Percentiles rank a stretch among this genome's conserved stretches.
Conservation (phyloP, 2,797 vertebrate species). For the Anolis apletophallus region DNA sequence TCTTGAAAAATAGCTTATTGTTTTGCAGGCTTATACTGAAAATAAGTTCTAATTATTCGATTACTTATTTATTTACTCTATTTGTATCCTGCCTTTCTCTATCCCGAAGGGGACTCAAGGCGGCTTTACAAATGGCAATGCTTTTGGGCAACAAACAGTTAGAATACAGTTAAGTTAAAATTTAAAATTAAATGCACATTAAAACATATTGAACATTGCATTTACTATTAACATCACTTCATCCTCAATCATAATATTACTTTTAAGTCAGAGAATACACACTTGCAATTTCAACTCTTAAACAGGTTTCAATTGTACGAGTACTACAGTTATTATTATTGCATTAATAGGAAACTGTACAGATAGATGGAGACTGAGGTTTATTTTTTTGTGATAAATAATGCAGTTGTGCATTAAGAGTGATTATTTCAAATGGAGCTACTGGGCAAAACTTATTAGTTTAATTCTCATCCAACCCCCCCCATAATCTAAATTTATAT, state of each 20-base stretch:
- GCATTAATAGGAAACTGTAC: slow-evolving; percentile 4
- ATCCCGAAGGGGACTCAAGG: too few relatives aligned
- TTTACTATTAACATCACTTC: too few relatives aligned
- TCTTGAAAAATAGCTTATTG: slow-evolving; percentile 30
- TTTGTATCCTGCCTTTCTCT: too few relatives aligned
- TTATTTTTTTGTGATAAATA: neutral
- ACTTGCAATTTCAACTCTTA: neutral
- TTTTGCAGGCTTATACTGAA: neutral
- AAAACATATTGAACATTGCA: too few relatives aligned
- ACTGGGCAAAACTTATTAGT: slow-evolving; percentile 16
- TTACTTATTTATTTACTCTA: neutral
- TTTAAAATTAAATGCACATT: too few relatives aligned
- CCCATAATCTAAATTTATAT: neutral
- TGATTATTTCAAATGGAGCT: neutral
- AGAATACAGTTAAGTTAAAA: too few relatives aligned
- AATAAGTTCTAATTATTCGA: neutral
- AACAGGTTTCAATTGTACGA: neutral
- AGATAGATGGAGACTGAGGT: slow-evolving; percentile 29
- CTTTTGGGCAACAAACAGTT: too few relatives aligned
- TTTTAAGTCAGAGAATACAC: neutral
- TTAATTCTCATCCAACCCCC: slow-evolving; percentile 21
- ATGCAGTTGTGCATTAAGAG: neutral
- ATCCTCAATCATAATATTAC: too few relatives aligned
- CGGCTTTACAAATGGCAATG: too few relatives aligned
- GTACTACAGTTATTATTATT: neutral